phyloP scores from a whole-genome alignment of 1,140 invertebrate genomes.

The Drosophila sp. region DNA sequence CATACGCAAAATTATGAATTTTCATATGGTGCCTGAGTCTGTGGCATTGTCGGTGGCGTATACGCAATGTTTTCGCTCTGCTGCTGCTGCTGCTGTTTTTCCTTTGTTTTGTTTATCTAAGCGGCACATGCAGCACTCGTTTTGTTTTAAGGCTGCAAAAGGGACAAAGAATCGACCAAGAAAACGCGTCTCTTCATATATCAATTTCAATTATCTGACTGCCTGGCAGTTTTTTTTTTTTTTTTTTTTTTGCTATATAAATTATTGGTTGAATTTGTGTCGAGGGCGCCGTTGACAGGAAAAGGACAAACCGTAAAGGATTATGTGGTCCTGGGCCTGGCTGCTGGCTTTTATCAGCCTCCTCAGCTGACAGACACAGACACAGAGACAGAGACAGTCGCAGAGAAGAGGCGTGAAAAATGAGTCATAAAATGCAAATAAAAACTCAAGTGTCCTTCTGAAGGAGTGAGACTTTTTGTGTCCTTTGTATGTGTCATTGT shows the following conservation, averaged over 20 bases:
- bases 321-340: conserved; percentile 61
- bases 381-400: neutral
- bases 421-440: conserved; percentile 83
- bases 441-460: conserved; percentile 72
- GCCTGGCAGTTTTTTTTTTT: conserved; percentile 15
- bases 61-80: conserved; percentile 66
- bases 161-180: conserved; percentile 46
- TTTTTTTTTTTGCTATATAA: conserved; percentile 76
- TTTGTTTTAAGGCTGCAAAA: conserved; percentile 58
- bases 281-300: conserved; percentile 21
- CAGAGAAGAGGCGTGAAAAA: conserved; percentile 69
- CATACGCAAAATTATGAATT: conserved; percentile 74
- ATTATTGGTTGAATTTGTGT: conserved; percentile 65
- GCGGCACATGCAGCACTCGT: conserved; percentile 50
- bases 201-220: conserved; percentile 78
- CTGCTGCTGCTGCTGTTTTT: conserved; percentile 12
- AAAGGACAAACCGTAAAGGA: conserved; percentile 74
- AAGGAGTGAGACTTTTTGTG: conserved; percentile 1
- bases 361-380: conserved; percentile 71
- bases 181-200: conserved; percentile 65
- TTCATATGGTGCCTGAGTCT: conserved; percentile 36
- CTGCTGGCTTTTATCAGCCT: conserved; percentile 74
- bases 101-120: conserved; percentile 70
- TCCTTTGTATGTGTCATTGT: conserved; percentile 43
- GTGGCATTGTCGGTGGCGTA: conserved; percentile 50